These are phyloP conservation scores for Drosophila austrosaltans DNA, from an alignment of 2,888 invertebrate genomes.

Conservation along the genomic window DNA sequence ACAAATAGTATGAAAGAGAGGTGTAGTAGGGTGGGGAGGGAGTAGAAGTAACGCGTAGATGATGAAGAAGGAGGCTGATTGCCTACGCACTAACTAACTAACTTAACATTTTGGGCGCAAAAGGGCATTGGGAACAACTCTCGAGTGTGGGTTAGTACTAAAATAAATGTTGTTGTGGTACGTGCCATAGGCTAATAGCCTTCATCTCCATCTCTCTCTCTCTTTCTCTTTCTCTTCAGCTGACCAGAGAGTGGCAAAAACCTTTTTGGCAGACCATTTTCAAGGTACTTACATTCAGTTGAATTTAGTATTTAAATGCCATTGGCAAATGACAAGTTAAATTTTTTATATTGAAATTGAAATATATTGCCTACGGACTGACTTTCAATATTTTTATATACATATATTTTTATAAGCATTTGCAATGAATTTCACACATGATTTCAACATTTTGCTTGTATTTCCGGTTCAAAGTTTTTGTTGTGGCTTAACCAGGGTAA, in stretches of 20 bases:
- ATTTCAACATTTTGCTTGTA: slow-evolving; percentile 18
- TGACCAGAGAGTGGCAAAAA: not conserved
- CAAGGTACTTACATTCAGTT: not conserved
- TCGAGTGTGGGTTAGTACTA: slow-evolving; percentile 22
- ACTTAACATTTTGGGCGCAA: not conserved
- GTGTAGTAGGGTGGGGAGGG: not conserved
- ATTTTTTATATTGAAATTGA: slow-evolving; percentile 7
- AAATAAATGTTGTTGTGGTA: slow-evolving; percentile 51
- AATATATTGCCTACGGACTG: not conserved
- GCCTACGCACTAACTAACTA: slow-evolving; percentile 52
- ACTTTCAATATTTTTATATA: not conserved
- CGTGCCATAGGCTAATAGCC: slow-evolving; percentile 61
- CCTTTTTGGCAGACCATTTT: slow-evolving; percentile 4
- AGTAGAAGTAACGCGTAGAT: slow-evolving; percentile 44
- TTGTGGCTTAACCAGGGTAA: slow-evolving; percentile 46
- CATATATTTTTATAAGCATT: not conserved
- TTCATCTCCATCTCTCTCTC: not conserved
- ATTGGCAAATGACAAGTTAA: slow-evolving; percentile 4
- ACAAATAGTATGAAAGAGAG: slow-evolving; percentile 21
- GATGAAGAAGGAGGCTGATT: slow-evolving; percentile 44
- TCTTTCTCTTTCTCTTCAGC: not conserved
- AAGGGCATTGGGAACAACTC: slow-evolving; percentile 27
- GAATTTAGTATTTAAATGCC: slow-evolving; percentile 52
- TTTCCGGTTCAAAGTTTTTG: slow-evolving; percentile 5
- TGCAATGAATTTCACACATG: not conserved